These are phyloP conservation scores for Trypoxylon attenuatum DNA, from an alignment of 2,888 invertebrate species.

Conservation along the genomic window DNA sequence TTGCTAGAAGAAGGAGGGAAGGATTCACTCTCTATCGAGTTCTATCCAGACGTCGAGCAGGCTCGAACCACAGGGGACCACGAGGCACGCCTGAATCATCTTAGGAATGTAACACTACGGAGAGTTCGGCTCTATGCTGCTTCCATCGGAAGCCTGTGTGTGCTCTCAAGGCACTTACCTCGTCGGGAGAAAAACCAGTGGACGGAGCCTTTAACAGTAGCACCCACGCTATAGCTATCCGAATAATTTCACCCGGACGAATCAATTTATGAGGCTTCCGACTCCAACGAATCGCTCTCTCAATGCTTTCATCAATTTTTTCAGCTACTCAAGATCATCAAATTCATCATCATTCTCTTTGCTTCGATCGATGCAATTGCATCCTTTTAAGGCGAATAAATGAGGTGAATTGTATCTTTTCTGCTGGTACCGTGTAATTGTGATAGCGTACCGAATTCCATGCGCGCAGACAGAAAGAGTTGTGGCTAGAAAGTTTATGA, in stretches of 20 bases:
- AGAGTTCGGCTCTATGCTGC: slow-evolving; percentile 44
- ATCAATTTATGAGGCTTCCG: slow-evolving; percentile 37
- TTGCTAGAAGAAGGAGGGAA: background rate
- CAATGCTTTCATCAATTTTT: too few relatives aligned
- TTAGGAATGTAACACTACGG: slow-evolving; percentile 56
- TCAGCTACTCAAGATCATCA: background rate
- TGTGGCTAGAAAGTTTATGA: background rate
- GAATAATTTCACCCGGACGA: slow-evolving; percentile 46
- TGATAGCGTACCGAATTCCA: background rate
- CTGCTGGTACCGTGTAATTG: background rate
- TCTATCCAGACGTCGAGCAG: slow-evolving; percentile 27
- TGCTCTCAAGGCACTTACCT: background rate
- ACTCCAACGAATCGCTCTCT: slow-evolving; percentile 23
- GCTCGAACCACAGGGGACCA: slow-evolving; percentile 30
- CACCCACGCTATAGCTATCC: slow-evolving; percentile 8
- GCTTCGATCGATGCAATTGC: background rate
- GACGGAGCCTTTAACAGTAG: slow-evolving; percentile 29
- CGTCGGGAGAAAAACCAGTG: slow-evolving; percentile 2
- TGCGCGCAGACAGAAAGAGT: background rate
- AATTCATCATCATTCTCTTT: background rate
- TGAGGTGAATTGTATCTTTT: too few relatives aligned
- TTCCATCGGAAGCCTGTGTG: too few relatives aligned
- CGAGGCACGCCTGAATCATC: slow-evolving; percentile 57
- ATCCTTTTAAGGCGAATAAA: too few relatives aligned
- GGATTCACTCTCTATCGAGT: slow-evolving; percentile 19